Base-by-base conservation (phyloP, 2,888 invertebrate genomes). In the Papilio protenor region DNA sequence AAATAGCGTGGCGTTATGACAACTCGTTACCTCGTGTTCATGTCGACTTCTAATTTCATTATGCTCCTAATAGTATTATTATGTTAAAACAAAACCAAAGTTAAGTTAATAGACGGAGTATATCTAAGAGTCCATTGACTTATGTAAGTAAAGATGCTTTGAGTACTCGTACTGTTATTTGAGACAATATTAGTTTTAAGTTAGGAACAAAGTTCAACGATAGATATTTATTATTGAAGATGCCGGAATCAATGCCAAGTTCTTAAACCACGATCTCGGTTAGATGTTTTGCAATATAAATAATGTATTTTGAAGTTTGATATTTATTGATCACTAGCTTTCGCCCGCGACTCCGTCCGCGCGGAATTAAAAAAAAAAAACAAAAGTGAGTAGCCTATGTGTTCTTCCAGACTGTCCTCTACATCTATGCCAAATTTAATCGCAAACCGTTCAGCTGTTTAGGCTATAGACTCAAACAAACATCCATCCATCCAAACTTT, bases 1-100 rank as follows among this genome's bases (percentile, higher is more conserved):
- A 75, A 64, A 78, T 64, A 33, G 74, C 73, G 70, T 33, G 57
- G 47, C 55, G 69, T 75, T 69, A 77, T 73, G 73, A 77, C 77
- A 73, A 77, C 77, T 69, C 40, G 66, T 77, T 73, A 73, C 55
- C 40, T 66, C 64, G 33, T 77, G 57, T 61, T 71, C 40, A 47
- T 72, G 55, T 55, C 4, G 55, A 75, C 40, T 75, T 75, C 57
- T 75, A 69, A 75, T 75, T 33, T 52, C 52, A 45, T 69, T 75
- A 69, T 66, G 75, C 21, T 66, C 27, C n/a, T 64, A 75, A 64
- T 49, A 61, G 45, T 47, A 75, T 57, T 55, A 72, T n/a, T 18
- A 10, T 55, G 55, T 55, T n/a, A 1, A 55, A 18, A 55, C 16
- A 52, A 52, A 52, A 52, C 52, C 18, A 16, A 16, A 52, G 16